Base-by-base conservation (phyloP, 1,140 invertebrate species). In the Zaprionus ghesquierei region DNA sequence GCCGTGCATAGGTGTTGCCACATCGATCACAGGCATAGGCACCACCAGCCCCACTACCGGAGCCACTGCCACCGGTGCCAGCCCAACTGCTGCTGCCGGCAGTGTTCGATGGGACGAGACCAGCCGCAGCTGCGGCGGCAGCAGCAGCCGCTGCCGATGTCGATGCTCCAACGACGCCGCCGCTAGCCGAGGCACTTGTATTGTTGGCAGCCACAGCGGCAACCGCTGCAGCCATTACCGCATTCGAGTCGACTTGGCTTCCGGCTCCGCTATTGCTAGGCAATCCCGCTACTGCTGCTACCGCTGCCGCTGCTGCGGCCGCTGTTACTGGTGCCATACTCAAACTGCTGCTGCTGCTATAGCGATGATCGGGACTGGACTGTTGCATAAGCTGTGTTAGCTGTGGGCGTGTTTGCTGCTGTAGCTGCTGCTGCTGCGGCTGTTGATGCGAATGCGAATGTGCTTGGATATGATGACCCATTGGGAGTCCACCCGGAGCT, bases 1-100 rank as follows among this genome's bases (percentile, higher is more conserved):
- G 92, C n/a, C 93, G 92, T 1, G 92, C 92, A 78, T 95, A 95
- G 5, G 92, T 92, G 53, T 94, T 94, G 10, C 94, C 94, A 73
- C 94, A 94, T 53, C 93, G 92, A 23, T 92, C 92, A 73, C 93
- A 94, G 23, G 91, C 92, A 61, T 91, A 92, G 38, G 91, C 89
- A 9, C 91, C 89, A 5, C 91, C 79, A 20, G 75, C 74, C 4
- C 72, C 70, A 6, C 68, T 60, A n/a, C 41, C 56, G 8, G 33
- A 25, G 22, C 69, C 56, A 29, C 20, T 22, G 13, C 60, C 71
- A 5, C 41, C 50, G 18, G 54, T 56, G 13, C 51, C 70, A 8
- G 53, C 29, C 6, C 44, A 22, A 46, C 38, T 10, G 74, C 56
- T 6, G n/a, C 70, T 46, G 15, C 69, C 53, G 2, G 29, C 55